phyloP scores from a whole-genome alignment of 2,797 vertebrate genomes.

The Acomys russatus region DNA sequence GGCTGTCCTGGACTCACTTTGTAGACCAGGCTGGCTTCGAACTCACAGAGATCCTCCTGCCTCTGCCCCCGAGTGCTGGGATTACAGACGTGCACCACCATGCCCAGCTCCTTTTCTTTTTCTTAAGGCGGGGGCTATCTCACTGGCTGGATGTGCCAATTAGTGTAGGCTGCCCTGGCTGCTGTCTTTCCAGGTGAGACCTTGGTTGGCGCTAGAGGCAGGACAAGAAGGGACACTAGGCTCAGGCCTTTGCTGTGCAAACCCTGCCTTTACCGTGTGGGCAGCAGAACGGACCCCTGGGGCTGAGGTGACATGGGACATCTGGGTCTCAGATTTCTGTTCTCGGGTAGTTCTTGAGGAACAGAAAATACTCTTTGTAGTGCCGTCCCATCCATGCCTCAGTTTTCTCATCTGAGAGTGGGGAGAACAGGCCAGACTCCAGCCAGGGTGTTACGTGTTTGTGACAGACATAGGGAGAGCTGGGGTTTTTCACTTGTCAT shows the following conservation, averaged over 20 bases:
- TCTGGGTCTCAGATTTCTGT: not conserved
- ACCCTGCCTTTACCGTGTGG: not conserved
- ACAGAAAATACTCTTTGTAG: not conserved
- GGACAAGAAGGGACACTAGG: not conserved
- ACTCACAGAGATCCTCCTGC: too few species aligned
- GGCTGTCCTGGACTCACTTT: too few species aligned
- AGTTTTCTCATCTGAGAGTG: not conserved
- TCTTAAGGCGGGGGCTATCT: too few species aligned
- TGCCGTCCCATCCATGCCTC: not conserved
- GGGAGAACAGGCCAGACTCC: too few species aligned
- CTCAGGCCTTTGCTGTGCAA: not conserved
- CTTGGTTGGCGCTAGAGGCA: not conserved
- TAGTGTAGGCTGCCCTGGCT: too few species aligned
- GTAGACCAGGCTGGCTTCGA: too few species aligned
- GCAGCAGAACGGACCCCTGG: not conserved
- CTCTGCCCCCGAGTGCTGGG: too few species aligned
- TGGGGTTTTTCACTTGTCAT: not conserved
- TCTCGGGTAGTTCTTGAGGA: not conserved
- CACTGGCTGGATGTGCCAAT: too few species aligned
- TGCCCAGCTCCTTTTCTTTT: too few species aligned
- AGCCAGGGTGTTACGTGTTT: not conserved
- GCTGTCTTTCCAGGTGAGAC: not conserved
- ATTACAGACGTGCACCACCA: too few species aligned
- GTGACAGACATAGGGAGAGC: not conserved
- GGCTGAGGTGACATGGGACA: not conserved